These are phyloP conservation scores for Erannis defoliaria DNA, from an alignment of 2,888 invertebrate genomes.

Conservation along the genomic window DNA sequence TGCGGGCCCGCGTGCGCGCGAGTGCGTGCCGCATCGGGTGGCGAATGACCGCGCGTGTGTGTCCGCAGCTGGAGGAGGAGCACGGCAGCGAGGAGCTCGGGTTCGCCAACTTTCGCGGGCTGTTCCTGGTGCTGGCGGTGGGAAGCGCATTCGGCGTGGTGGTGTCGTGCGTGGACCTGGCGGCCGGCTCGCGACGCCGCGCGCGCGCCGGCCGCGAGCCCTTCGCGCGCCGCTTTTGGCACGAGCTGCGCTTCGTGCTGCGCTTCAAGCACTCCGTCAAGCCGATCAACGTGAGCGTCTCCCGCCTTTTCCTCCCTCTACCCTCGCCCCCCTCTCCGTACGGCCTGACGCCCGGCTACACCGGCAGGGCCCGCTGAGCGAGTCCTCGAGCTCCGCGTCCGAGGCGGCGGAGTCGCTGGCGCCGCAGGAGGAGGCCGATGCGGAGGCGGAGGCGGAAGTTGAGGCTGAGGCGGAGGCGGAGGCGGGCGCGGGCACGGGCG, in stretches of 20 bases:
- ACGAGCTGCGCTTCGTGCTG: conserved; percentile 77
- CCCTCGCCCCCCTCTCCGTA: background rate
- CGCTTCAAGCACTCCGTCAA: conserved; percentile 72
- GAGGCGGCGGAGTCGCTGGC: conserved; percentile 27
- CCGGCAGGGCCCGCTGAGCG: conserved; percentile 58
- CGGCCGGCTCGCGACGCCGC: conserved; percentile 62
- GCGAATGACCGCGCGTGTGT: background rate
- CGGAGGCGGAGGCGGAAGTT: conserved; percentile 30
- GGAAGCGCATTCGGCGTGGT: conserved; percentile 89
- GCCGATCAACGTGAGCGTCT: conserved; percentile 64
- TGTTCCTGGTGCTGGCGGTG: conserved; percentile 91
- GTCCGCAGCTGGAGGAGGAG: conserved; percentile 63
- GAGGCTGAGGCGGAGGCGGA: conserved; percentile 33
- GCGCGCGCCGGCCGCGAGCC: conserved; percentile 54
- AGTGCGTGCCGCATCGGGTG: too few species aligned
- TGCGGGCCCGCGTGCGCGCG: background rate
- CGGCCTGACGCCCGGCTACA: background rate
- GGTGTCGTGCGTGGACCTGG: conserved; percentile 89
- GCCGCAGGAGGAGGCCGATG: conserved; percentile 22
- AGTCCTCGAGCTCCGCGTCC: conserved; percentile 43
- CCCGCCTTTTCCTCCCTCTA: background rate
- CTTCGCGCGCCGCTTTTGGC: conserved; percentile 61
- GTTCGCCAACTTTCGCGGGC: conserved; percentile 92
- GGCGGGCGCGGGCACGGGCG: conserved; percentile 33
- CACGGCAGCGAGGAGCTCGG: conserved; percentile 75